Evolutionary conservation across 2,113 vertebrate genomes (phyloP).

Genomic region (Spilogale gracilis): DNA sequence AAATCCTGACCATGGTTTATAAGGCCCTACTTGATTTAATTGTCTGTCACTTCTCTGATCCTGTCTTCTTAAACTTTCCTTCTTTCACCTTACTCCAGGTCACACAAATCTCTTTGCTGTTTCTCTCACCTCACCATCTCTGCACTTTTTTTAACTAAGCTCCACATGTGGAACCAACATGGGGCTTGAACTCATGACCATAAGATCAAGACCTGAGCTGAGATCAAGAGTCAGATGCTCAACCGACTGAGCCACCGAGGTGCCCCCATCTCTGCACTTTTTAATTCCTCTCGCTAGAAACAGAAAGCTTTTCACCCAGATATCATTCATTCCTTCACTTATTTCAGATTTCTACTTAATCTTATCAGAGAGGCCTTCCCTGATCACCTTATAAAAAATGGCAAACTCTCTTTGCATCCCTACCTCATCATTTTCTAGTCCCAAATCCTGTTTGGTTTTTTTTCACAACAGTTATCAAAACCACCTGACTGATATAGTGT

Average conservation of each 20-base stretch:
- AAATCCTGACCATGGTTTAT: not conserved
- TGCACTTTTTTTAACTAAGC: not conserved
- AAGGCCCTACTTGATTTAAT: not conserved
- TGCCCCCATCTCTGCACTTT: not conserved
- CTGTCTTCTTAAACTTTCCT: conserved; percentile 6
- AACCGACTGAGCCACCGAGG: not conserved
- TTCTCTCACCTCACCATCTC: not conserved
- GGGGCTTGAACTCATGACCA: not conserved
- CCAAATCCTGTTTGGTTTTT: not conserved
- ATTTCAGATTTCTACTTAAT: conserved; percentile 21
- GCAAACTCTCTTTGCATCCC: not conserved
- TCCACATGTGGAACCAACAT: not conserved
- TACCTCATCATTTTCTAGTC: not conserved
- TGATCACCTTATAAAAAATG: not conserved
- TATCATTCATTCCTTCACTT: not conserved
- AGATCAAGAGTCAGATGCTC: not conserved
- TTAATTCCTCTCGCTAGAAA: conserved; percentile 12
- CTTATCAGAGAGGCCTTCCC: not conserved
- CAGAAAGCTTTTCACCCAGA: not conserved
- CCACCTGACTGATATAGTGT: not conserved
- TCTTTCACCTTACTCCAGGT: not conserved
- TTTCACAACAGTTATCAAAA: not conserved
- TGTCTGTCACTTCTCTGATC: not conserved
- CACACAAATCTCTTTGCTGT: conserved; percentile 30
- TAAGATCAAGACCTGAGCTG: not conserved